Percentiles rank a stretch among this genome's conserved stretches.
Conservation (phyloP, 92 coral and sea anemone species). For the Bergia puertoricense region DNA sequence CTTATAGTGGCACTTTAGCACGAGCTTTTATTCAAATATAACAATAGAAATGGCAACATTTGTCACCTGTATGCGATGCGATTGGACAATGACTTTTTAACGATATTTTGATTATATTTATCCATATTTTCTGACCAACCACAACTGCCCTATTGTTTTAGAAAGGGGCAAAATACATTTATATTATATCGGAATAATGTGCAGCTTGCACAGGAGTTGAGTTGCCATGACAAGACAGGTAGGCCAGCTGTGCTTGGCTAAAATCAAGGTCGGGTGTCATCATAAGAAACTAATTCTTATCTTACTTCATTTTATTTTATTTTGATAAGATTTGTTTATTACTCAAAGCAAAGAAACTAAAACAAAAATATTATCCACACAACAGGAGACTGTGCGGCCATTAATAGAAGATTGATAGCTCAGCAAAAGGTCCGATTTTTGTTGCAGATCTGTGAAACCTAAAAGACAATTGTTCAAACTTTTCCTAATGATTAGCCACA, state of each 20-base stretch:
- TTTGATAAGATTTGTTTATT: slow-evolving; percentile 11
- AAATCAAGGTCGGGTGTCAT: slow-evolving; percentile 35
- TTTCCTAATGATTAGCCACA: slow-evolving; percentile 1
- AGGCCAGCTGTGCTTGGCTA: slow-evolving; percentile 31
- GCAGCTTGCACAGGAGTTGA: background rate
- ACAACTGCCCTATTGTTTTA: slow-evolving; percentile 10
- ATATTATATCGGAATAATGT: slow-evolving; percentile 34
- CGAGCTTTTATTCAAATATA: slow-evolving; percentile 9
- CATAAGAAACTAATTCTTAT: slow-evolving; percentile 10
- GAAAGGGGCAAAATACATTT: slow-evolving; percentile 19
- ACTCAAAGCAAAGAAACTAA: slow-evolving; percentile 18
- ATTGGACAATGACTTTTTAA: slow-evolving; percentile 32
- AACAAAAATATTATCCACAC: slow-evolving; percentile 19
- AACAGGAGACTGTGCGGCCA: background rate
- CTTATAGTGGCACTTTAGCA: slow-evolving; percentile 25
- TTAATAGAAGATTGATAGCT: slow-evolving; percentile 8
- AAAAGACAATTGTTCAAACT: background rate
- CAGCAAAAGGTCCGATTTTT: background rate
- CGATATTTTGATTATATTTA: slow-evolving; percentile 26
- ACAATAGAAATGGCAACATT: slow-evolving; percentile 23
- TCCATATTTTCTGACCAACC: slow-evolving; percentile 35
- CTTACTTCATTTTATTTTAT: slow-evolving; percentile 10
- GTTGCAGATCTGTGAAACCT: background rate
- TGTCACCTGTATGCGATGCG: slow-evolving; percentile 29
- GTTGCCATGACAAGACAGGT: slow-evolving; percentile 27